Percentiles rank a stretch among this genome's conserved stretches.
Evolutionary conservation across 2,797 vertebrate genomes (phyloP).

Genomic region (Urophycis tenuis): DNA sequence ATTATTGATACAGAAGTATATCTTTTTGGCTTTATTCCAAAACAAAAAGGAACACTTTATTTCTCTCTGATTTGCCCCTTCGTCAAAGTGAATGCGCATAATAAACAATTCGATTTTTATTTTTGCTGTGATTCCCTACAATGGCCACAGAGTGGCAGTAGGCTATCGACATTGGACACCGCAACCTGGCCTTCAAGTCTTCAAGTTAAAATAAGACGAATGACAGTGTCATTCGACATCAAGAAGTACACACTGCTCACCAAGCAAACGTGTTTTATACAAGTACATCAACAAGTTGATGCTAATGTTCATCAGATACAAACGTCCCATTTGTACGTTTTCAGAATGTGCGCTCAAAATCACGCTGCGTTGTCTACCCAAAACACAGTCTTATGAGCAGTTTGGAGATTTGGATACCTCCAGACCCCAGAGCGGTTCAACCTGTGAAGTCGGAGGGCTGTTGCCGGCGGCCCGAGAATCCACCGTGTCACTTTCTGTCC

Average conservation of each 20-base stretch:
- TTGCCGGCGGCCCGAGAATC: slow-evolving; percentile 20
- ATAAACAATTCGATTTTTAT: background rate
- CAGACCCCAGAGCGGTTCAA: slow-evolving; percentile 33
- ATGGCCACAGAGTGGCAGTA: slow-evolving; percentile 1
- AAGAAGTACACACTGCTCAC: background rate
- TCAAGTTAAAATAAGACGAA: background rate
- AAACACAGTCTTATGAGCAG: slow-evolving; percentile 15
- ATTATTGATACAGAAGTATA: background rate
- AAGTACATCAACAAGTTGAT: background rate
- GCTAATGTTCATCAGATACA: background rate
- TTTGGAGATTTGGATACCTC: slow-evolving; percentile 24
- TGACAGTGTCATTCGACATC: background rate
- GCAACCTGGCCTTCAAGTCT: background rate
- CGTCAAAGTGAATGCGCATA: too few species aligned
- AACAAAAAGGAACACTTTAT: too few species aligned
- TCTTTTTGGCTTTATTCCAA: background rate
- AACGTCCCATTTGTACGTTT: background rate
- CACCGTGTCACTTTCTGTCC: slow-evolving; percentile 11
- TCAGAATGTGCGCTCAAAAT: background rate
- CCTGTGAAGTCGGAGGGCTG: slow-evolving; percentile 22
- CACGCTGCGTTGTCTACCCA: background rate
- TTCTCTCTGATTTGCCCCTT: background rate
- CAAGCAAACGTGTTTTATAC: background rate
- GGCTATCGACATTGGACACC: background rate
- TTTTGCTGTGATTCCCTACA: background rate